phyloP scores from a whole-genome alignment of 2,797 vertebrate genomes.

The Hirundo rustica region DNA sequence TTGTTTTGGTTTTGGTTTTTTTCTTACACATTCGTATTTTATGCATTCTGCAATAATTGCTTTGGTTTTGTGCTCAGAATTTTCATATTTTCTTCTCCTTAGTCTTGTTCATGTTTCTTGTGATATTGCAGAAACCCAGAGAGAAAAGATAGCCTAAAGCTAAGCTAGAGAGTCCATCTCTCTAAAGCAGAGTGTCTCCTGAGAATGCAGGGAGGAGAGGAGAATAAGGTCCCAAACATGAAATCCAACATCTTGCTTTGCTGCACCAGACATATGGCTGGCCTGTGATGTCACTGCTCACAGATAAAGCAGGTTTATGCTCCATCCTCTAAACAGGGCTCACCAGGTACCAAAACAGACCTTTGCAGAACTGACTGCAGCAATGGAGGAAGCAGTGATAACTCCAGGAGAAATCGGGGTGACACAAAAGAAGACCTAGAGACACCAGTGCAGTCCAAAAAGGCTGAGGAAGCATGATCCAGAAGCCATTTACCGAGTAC shows the following conservation, averaged over 20 bases:
- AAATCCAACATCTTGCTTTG: neutral
- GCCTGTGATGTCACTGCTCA: neutral
- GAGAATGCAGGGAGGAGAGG: neutral
- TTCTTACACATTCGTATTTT: neutral
- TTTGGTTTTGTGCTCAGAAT: neutral
- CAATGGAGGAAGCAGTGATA: neutral
- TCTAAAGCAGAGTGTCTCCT: neutral
- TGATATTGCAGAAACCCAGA: neutral
- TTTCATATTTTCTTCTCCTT: neutral
- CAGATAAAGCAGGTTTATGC: neutral
- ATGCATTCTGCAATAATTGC: neutral
- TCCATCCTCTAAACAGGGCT: neutral
- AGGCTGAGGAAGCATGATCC: neutral
- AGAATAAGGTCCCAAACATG: neutral
- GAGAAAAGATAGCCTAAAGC: neutral
- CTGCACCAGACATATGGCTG: neutral
- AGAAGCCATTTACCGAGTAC: neutral
- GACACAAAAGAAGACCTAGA: neutral
- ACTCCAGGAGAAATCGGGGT: neutral
- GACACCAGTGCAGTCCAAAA: neutral
- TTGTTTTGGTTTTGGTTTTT: neutral
- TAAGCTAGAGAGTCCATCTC: neutral
- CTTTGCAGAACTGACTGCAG: neutral
- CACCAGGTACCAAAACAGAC: neutral
- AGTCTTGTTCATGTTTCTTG: neutral